These are phyloP conservation scores for Acanthaster planci DNA, from an alignment of 35 echinoderm and acorn worm species.

Conservation along the genomic window DNA sequence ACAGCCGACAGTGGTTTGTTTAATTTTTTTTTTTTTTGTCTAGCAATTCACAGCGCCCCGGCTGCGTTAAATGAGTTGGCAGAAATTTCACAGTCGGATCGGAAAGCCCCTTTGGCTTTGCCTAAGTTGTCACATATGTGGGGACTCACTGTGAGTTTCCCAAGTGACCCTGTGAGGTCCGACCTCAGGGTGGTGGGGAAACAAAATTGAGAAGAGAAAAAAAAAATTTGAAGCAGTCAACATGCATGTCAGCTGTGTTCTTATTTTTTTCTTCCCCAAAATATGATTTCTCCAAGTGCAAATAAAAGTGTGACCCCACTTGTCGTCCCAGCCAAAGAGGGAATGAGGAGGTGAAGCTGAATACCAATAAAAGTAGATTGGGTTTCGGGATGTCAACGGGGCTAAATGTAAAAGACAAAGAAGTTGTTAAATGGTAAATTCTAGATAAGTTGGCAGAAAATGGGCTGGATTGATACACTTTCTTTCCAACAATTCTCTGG, in stretches of 20 bases:
- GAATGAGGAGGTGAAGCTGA: not conserved
- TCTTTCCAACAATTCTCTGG: too few species aligned
- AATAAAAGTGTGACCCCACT: constrained; percentile 14
- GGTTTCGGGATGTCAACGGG: not conserved
- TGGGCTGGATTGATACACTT: too few species aligned
- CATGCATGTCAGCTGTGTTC: too few species aligned
- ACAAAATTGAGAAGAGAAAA: not conserved
- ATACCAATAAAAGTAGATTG: not conserved
- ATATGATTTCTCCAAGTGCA: not conserved
- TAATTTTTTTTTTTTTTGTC: too few species aligned
- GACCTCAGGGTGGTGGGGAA: too few species aligned
- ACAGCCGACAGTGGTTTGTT: constrained; percentile 1
- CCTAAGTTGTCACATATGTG: constrained; percentile 1
- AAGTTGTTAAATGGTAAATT: too few species aligned
- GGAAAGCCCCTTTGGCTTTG: not conserved
- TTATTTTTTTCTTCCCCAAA: too few species aligned
- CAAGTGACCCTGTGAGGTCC: not conserved
- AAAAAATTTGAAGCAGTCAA: not conserved
- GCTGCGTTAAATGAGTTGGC: not conserved
- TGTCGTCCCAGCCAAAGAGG: not conserved
- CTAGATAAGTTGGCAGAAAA: too few species aligned
- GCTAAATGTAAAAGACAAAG: too few species aligned
- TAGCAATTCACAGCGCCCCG: not conserved
- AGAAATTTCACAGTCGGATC: not conserved
- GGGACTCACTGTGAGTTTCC: not conserved